Evolutionary conservation across 30 jellyfish, hydroid and myxozoan genomes (phyloP).

Genomic region (Pseudorhiza aurosa): DNA sequence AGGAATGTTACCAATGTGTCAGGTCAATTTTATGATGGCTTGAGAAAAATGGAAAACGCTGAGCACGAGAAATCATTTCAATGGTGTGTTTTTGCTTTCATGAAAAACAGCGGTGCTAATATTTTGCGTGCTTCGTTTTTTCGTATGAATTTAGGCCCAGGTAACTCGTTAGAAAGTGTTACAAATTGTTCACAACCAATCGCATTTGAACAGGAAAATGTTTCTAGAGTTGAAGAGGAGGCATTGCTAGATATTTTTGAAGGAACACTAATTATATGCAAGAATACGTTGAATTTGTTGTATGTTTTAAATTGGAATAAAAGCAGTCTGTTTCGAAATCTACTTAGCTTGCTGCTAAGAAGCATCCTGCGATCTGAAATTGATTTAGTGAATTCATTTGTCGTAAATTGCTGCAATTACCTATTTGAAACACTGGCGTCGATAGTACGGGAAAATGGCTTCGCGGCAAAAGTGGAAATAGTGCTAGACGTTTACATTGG

Average conservation of each 20-base stretch:
- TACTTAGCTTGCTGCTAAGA: not conserved
- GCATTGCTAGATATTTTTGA: not conserved
- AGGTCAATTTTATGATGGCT: not conserved
- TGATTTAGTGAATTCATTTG: not conserved
- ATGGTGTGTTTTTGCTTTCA: not conserved
- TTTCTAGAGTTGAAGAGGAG: not conserved
- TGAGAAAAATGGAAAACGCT: not conserved
- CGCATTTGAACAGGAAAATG: not conserved
- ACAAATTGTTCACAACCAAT: not conserved
- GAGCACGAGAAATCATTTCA: not conserved
- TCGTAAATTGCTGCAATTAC: not conserved
- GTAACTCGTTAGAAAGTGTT: not conserved
- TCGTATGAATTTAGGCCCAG: not conserved
- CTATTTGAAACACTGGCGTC: not conserved
- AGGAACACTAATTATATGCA: not conserved
- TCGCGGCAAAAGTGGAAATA: slow-evolving; percentile 9
- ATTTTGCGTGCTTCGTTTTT: not conserved
- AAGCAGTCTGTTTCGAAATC: not conserved
- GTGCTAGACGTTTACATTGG: slow-evolving; percentile 31
- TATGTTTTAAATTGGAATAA: not conserved
- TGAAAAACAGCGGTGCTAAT: not conserved
- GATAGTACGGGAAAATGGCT: not conserved
- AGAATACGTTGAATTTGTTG: not conserved
- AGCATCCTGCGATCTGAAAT: not conserved
- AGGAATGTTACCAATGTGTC: not conserved